Base-by-base conservation (phyloP, 2,888 invertebrate genomes). In the Caradrina kadenii region DNA sequence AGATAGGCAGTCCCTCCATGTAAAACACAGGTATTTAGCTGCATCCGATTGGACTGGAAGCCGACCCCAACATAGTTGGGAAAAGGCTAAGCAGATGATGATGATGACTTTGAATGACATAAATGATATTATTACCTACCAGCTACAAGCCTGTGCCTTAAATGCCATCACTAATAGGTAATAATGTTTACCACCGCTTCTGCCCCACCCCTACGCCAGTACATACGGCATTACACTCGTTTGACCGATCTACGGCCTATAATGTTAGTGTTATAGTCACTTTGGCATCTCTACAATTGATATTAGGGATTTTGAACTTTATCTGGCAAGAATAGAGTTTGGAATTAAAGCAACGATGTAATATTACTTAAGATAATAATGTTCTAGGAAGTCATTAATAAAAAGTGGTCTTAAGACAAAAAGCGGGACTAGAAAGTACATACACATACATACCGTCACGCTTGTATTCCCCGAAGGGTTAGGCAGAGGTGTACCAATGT, bases 161-260 rank as follows among this genome's bases (percentile, higher is more conserved):
- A 64, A 69, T 56, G 65, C 13, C 26, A 60, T 56, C 50, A 55
- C 69, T 81, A 79, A 78, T 83, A 81, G 74, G 74, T 73, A 74
- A 81, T 81, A 83, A 81, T 78, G 75, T 81, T 70, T 73, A 74
- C 73, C 67, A 59, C 45, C 63, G 58, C 35, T 61, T 15, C 63
- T 53, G 58, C 73, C 71, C 50, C 70, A 60, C 78, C 69, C 71
- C 66, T 60, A 54, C 35, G 13, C 49, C 71, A 60, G 81, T 83
- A 83, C 77, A 72, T 48, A 77, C 60, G 62, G 62, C 55, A 81
- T 79, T 76, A 81, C 67, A 82, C 69, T 83, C 83, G 68, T 83
- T 78, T 81, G 79, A 81, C 81, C 84, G 84, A 82, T 82, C 75
- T 78, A 73, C 60, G 66, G 70, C 68, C 79, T 73, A 78, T 73